Percentiles rank a stretch among this genome's conserved stretches.
phyloP scores from a whole-genome alignment of 1,140 invertebrate genomes.

The Centruroides vittatus region DNA sequence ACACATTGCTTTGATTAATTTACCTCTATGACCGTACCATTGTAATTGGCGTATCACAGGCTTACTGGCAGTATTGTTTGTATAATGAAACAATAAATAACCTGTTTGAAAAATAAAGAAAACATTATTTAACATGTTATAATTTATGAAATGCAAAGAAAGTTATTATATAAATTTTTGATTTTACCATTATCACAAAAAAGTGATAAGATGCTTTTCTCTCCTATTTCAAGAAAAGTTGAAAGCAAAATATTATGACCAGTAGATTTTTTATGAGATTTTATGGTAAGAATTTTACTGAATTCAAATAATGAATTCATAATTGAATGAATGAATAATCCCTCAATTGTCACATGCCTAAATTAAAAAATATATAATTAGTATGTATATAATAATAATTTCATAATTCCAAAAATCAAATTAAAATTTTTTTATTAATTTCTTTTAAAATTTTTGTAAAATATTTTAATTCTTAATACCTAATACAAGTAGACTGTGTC shows the following conservation, averaged over 20 bases:
- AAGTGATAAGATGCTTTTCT: slow-evolving; percentile 6
- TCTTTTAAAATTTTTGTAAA: too few species aligned
- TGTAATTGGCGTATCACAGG: slow-evolving; percentile 48
- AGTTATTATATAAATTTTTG: too few species aligned
- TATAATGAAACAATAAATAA: slow-evolving; percentile 8
- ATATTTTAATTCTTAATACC: too few species aligned
- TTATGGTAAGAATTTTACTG: slow-evolving; percentile 8
- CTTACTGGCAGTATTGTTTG: neutral
- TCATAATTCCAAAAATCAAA: too few species aligned
- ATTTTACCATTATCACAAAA: slow-evolving; percentile 13
- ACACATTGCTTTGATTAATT: slow-evolving; percentile 45
- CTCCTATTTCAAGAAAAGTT: slow-evolving; percentile 7
- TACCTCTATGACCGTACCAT: slow-evolving; percentile 45
- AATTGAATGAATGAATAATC: too few species aligned
- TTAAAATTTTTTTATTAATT: too few species aligned
- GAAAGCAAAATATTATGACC: slow-evolving; percentile 2
- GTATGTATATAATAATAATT: too few species aligned
- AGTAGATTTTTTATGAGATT: neutral
- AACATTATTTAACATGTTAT: neutral
- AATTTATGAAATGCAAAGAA: neutral
- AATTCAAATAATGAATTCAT: slow-evolving; percentile 15
- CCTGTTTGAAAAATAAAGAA: slow-evolving; percentile 7
- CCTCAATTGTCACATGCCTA: too few species aligned
- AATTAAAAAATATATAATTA: too few species aligned
- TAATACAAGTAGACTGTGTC: too few species aligned